Percentiles rank a stretch among this genome's conserved stretches.
Evolutionary conservation across 2,113 vertebrate species (phyloP).

Genomic region (Ptychochromis oligacanthus): DNA sequence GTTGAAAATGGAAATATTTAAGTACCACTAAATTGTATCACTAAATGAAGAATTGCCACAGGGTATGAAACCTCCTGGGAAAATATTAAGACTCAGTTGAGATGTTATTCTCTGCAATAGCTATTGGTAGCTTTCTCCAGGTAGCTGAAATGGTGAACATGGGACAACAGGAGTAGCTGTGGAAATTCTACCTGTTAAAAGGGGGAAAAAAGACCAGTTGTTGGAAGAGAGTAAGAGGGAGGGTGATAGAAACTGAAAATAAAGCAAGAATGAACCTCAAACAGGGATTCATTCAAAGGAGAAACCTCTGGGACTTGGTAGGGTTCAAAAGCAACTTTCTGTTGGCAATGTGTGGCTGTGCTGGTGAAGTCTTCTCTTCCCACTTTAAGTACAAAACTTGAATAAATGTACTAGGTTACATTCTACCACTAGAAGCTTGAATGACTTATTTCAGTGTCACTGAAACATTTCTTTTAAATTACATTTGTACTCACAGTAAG

Average conservation of each 20-base stretch:
- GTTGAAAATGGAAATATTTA: background rate
- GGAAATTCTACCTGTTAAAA: background rate
- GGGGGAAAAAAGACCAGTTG: fast-evolving
- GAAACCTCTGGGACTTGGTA: background rate
- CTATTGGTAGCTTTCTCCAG: background rate
- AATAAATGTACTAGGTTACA: background rate
- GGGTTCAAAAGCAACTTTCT: background rate
- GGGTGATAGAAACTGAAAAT: background rate
- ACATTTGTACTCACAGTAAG: constrained; percentile 62
- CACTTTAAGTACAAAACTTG: background rate
- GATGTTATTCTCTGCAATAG: background rate
- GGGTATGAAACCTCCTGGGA: background rate
- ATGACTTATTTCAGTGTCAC: background rate
- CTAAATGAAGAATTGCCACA: too few relatives aligned
- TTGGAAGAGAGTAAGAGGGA: background rate
- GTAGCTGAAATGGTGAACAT: background rate
- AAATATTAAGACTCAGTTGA: background rate
- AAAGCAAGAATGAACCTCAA: background rate
- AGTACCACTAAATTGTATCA: background rate
- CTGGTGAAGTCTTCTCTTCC: background rate
- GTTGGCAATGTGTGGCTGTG: background rate
- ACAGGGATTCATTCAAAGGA: background rate
- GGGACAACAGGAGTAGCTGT: background rate
- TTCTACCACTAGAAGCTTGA: background rate
- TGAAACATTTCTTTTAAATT: background rate